Evolutionary conservation across 2,797 vertebrate genomes (phyloP), one percentile per base, ranked within the genome.

Genomic region (Streptopelia turtur): DNA sequence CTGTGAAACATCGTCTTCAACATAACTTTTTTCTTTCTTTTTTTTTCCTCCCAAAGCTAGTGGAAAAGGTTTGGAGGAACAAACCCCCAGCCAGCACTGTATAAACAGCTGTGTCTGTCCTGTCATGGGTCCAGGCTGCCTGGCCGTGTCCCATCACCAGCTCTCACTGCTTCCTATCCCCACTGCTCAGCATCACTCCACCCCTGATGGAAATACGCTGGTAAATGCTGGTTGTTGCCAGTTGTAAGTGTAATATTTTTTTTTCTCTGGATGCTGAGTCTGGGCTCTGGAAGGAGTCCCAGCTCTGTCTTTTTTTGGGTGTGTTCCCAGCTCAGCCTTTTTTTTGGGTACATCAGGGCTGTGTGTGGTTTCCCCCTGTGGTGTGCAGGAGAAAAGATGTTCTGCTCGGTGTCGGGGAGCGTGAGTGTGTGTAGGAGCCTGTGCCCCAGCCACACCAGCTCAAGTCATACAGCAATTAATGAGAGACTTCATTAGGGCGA

Each of bases 311-410:
- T 11, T 3, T 69, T 53, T 78, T 45, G 43, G 18, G 43, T 45
- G 13, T 45, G 43, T 45, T 52, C 55, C 16, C 10, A 37, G 2
- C 4, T 45, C 0, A 3, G 28, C 1, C 31, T 47, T 13, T 3
- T 65, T 45, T 20, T 60, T 20, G 5, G 37, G 8, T 45, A 3
- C 13, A 6, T 56, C 20, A 5, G 43, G 13, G 27, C n/a, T 41
- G 7, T 10, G 12, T 0, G 0, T 31, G n/a, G 6, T 78, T 50
- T 69, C 4, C 17, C 6, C 1, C 3, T 0, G 0, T 8, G 41
- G 21, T 5, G 10, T 47, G 33, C 18, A 27, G 45, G 41, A 55
- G 25, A 69, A 22, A 52, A 70, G 53, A 33, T 60, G 71, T 35
- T 80, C 64, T 30, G 17, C 59, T 33, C 21, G 5, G 17, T 13